phyloP scores from a whole-genome alignment of 2,888 invertebrate species.

The Chaetogeoica ovagalla region DNA sequence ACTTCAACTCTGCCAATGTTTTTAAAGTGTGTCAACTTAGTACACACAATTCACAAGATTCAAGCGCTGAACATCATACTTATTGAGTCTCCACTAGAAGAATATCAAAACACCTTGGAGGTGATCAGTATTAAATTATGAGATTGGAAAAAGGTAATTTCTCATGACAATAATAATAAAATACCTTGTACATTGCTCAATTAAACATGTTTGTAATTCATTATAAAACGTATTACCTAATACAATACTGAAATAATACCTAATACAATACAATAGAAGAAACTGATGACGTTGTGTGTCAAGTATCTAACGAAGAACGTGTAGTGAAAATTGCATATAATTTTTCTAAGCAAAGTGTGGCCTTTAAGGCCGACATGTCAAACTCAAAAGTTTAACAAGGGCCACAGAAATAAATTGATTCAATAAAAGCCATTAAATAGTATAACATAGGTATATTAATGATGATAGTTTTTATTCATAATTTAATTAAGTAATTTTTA shows the following conservation, averaged over 20 bases:
- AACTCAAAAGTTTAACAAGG: background rate
- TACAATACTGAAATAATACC: background rate
- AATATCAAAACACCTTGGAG: constrained; percentile 81
- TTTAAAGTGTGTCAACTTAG: constrained; percentile 85
- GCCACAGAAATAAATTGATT: background rate
- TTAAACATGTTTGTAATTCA: background rate
- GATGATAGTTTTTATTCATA: too few species aligned
- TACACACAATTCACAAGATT: constrained; percentile 79
- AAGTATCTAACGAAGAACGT: too few species aligned
- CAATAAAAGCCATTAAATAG: too few species aligned
- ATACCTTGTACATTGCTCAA: background rate
- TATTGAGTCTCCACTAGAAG: constrained; percentile 92
- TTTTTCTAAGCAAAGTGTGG: too few species aligned
- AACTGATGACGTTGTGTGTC: too few species aligned
- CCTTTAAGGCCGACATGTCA: too few species aligned
- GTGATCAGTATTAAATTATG: constrained; percentile 80
- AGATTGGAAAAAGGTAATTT: constrained; percentile 81
- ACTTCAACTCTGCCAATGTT: constrained; percentile 97
- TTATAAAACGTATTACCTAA: background rate
- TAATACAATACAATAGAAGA: background rate
- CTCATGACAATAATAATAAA: background rate
- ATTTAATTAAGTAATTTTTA: too few species aligned
- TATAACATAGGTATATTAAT: too few species aligned
- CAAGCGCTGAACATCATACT: constrained; percentile 91
- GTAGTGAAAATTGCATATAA: too few species aligned